phyloP scores from a whole-genome alignment of 2,888 invertebrate species.

The Heliconius aoede region DNA sequence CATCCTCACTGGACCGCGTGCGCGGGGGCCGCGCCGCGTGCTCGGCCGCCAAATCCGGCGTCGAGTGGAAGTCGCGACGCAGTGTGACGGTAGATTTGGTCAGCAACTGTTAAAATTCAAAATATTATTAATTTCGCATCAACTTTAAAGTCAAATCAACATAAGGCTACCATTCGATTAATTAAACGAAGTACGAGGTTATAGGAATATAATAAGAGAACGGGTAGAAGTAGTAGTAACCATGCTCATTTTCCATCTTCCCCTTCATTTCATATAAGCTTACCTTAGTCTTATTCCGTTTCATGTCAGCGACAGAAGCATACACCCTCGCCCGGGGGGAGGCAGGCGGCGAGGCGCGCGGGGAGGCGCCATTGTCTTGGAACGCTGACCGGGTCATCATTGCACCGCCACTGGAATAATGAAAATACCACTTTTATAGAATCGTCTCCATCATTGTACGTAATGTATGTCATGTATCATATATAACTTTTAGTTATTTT shows the following conservation, averaged over 20 bases:
- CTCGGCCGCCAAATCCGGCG: constrained; percentile 90
- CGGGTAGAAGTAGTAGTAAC: too few species aligned
- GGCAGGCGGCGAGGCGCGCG: constrained; percentile 87
- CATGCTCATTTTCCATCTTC: too few species aligned
- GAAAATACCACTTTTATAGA: background rate
- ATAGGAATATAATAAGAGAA: too few species aligned
- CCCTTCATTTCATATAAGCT: too few species aligned
- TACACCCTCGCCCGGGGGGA: constrained; percentile 88
- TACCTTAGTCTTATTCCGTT: constrained; percentile 90
- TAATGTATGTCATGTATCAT: too few species aligned
- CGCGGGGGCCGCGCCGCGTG: constrained; percentile 65
- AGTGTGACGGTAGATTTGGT: constrained; percentile 81
- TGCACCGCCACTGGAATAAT: constrained; percentile 68
- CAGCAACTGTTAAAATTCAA: too few species aligned
- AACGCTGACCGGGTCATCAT: constrained; percentile 92
- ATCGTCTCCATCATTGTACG: too few species aligned
- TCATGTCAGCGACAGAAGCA: constrained; percentile 98
- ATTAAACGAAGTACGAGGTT: too few species aligned
- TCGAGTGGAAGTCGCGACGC: constrained; percentile 93
- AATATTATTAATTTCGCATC: too few species aligned
- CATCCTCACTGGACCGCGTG: constrained; percentile 76
- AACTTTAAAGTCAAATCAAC: too few species aligned
- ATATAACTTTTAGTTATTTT: too few species aligned
- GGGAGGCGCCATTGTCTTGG: constrained; percentile 84
- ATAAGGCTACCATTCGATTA: too few species aligned